Percentiles rank a stretch among this genome's conserved stretches.
phyloP scores from a whole-genome alignment of 2,888 invertebrate species.

The Empis stercorea region DNA sequence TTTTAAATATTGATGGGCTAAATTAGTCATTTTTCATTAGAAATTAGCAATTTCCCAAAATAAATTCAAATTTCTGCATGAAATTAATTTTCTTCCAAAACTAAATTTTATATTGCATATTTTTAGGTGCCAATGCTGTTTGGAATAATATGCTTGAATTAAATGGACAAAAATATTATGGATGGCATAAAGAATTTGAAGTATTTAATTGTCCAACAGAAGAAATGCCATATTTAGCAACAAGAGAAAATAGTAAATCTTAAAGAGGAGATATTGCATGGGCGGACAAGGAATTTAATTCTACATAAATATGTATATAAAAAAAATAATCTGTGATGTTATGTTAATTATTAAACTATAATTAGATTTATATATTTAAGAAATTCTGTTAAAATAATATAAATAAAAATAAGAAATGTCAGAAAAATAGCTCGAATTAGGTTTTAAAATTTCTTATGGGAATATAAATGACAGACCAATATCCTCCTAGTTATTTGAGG shows the following conservation, averaged over 20 bases:
- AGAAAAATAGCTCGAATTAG: too few relatives aligned
- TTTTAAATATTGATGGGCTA: too few relatives aligned
- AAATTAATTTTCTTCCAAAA: not conserved
- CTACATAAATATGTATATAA: not conserved
- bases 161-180: conserved; percentile 36
- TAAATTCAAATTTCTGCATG: too few relatives aligned
- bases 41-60: too few relatives aligned
- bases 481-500: too few relatives aligned
- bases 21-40: too few relatives aligned
- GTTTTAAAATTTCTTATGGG: too few relatives aligned
- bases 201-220: conserved; percentile 28
- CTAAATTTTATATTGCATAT: not conserved
- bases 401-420: not conserved
- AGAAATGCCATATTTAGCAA: conserved; percentile 26
- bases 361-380: not conserved
- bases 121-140: conserved; percentile 39
- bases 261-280: not conserved
- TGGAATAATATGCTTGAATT: conserved; percentile 51
- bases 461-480: too few relatives aligned
- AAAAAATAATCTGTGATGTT: not conserved
- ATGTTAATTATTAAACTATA: too few relatives aligned
- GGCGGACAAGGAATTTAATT: not conserved
- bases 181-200: conserved; percentile 21
- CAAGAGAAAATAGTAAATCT: conserved; percentile 24
- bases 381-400: not conserved